Base-by-base conservation (phyloP, 2,113 vertebrate genomes). In the Tupaia chinensis region DNA sequence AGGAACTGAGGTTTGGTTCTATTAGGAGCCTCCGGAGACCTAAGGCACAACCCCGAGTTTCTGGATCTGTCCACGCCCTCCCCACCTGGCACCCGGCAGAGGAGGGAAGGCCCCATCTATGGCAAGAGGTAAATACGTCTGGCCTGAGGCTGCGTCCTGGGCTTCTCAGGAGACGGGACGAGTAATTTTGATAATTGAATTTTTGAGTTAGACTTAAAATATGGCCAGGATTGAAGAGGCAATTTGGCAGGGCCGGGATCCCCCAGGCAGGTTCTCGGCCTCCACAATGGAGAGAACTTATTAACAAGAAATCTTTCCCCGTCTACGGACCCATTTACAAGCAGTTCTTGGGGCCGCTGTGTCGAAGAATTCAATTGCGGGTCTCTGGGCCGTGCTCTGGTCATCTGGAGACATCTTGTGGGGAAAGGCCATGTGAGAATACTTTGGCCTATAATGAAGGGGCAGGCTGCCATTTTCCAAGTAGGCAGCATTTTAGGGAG, bases 121-220 rank as follows among this genome's bases (percentile, higher is more conserved):
- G 10, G 83, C 44, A n/a, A 93, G 63, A 73, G 23, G 87, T 16
- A 70, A 63, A 60, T 19, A 80, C 0, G 1, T 53, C 53, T 60
- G 56, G 78, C 58, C 63, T 5, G 14, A 56, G 89, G 88, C 79
- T 56, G 66, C n/a, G 27, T 66, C 69, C 65, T 25, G 27, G 63
- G 74, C 34, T 96, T 53, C 93, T 95, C 56, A 3, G 60, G 73
- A 84, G 79, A 94, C 0, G 0, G 82, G 86, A 95, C 76, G 77
- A 96, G 84, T 97, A 69, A 96, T 88, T 92, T 2, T 53, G 93
- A 78, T 94, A 96, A 97, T 65, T 97, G 93, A 73, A 96, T 95
- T 96, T 96, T 94, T 97, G 74, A 98, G 95, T 95, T 97, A 93
- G 96, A 76, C 34, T 93, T 96, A 96, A 97, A 97, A 96, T 92